Conservation (phyloP, 2,797 vertebrate species). For the Premnoplex brunnescens region DNA sequence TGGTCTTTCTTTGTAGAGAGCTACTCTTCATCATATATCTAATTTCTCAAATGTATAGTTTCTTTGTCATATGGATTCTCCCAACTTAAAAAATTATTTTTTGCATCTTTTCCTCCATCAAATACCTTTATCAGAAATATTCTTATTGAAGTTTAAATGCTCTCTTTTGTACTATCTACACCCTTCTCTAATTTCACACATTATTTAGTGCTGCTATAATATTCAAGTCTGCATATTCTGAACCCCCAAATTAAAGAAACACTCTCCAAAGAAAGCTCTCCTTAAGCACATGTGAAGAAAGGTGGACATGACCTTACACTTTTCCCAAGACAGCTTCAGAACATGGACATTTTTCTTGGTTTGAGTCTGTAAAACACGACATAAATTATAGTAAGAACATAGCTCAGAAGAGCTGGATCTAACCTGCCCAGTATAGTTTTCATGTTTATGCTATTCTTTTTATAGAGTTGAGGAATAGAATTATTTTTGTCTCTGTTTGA, state of each 20-base stretch:
- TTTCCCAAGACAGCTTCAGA: neutral
- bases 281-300: neutral
- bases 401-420: constrained; percentile 14
- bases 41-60: neutral
- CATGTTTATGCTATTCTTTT: neutral
- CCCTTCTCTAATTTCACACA: neutral
- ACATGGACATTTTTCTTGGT: neutral
- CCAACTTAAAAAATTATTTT: neutral
- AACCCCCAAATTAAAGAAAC: neutral
- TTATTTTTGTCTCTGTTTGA: neutral
- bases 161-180: neutral
- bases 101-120: neutral
- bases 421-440: neutral
- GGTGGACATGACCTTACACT: neutral
- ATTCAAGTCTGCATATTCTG: neutral
- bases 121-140: neutral
- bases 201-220: neutral
- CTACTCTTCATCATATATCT: neutral
- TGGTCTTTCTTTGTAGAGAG: neutral
- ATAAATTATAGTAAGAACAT: neutral
- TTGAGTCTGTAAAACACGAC: neutral
- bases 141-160: neutral
- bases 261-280: neutral
- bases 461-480: neutral
- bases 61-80: neutral